Conservation (phyloP, 1,140 invertebrate species). For the Caligus rogercresseyi region DNA sequence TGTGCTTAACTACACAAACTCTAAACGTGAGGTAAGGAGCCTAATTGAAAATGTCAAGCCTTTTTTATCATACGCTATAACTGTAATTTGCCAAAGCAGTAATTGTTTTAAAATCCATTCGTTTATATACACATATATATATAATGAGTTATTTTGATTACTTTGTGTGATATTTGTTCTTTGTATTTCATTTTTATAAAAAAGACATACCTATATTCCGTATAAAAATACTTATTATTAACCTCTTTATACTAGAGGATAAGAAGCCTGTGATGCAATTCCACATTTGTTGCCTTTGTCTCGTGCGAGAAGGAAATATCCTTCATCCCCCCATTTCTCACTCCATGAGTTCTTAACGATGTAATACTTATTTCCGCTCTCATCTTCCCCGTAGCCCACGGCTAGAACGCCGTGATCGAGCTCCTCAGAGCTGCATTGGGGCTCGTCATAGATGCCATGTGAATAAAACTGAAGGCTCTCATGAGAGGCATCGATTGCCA, state of each 20-base stretch:
- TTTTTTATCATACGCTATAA: too few species aligned
- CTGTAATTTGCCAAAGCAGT: too few species aligned
- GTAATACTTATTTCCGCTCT: slow-evolving; percentile 32
- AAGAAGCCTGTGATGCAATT: slow-evolving; percentile 24
- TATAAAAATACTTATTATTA: too few species aligned
- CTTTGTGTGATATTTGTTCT: too few species aligned
- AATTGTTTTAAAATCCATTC: too few species aligned
- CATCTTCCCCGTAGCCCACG: slow-evolving; percentile 28
- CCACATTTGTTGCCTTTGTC: slow-evolving; percentile 31
- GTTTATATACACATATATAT: too few species aligned
- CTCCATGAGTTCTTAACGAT: slow-evolving; percentile 38
- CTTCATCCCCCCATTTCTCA: slow-evolving; percentile 34
- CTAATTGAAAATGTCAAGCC: too few species aligned
- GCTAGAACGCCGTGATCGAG: slow-evolving; percentile 37
- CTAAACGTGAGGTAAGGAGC: too few species aligned
- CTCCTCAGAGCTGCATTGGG: slow-evolving; percentile 43
- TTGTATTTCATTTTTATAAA: too few species aligned
- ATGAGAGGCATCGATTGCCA: slow-evolving; percentile 79
- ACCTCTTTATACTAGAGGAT: slow-evolving; percentile 23
- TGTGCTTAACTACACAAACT: too few species aligned
- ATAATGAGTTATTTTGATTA: too few species aligned
- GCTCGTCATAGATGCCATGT: slow-evolving; percentile 48
- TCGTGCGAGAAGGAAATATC: slow-evolving; percentile 36
- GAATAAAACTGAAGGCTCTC: slow-evolving; percentile 58
- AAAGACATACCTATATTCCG: too few species aligned